Percentiles rank a stretch among this genome's conserved stretches.
phyloP scores from a whole-genome alignment of 2,797 vertebrate genomes.

The Sebastes paucispinis region DNA sequence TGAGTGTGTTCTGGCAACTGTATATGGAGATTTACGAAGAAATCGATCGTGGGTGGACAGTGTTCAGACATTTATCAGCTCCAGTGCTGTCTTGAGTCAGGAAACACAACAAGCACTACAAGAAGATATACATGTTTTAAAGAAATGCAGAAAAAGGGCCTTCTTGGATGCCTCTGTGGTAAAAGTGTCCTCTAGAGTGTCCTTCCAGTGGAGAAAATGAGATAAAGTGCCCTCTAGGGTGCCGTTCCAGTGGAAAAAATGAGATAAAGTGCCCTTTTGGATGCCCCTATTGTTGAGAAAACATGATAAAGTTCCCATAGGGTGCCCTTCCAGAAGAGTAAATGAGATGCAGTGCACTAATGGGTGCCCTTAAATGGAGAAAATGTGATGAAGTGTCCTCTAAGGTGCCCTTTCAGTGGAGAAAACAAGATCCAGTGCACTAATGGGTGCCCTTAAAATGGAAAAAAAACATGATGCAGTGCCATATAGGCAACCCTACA shows the following conservation, averaged over 20 bases:
- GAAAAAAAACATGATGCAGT: no score
- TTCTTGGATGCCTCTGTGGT: not conserved
- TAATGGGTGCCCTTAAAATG: no score
- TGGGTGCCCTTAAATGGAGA: not conserved
- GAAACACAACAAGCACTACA: not conserved
- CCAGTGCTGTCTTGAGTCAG: not conserved
- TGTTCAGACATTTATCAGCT: conserved; percentile 12
- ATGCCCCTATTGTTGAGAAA: no score
- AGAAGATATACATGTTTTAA: not conserved
- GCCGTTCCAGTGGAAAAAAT: no score
- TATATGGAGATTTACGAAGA: not conserved
- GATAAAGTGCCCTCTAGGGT: not conserved
- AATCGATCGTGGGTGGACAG: conserved; percentile 11
- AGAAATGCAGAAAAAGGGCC: not conserved
- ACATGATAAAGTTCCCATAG: not conserved
- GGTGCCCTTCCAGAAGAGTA: no score
- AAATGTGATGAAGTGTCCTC: no score
- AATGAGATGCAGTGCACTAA: no score
- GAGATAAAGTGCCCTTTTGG: no score
- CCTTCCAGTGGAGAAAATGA: not conserved
- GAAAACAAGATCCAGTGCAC: no score
- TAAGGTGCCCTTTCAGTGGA: no score
- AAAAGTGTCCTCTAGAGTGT: not conserved
- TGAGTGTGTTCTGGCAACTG: conserved; percentile 67
- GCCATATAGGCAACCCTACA: no score